A percentile compares a stretch with the other conserved stretches of the same genome.
phyloP scores from a whole-genome alignment of 2,113 vertebrate species.

The Tenebrosternarchus preto region DNA sequence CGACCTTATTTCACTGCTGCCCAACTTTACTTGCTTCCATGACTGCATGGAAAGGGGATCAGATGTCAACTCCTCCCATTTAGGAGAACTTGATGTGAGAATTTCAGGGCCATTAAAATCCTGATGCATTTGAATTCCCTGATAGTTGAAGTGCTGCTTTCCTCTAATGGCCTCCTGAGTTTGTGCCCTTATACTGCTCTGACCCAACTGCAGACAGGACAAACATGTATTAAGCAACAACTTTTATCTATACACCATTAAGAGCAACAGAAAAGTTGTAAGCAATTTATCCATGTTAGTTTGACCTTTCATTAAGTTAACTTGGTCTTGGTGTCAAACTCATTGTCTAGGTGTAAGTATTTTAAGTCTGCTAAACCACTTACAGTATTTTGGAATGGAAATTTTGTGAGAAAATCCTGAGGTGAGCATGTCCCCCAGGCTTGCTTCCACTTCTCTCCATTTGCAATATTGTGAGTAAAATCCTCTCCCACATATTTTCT shows the following conservation, averaged over 20 bases:
- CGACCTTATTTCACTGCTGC: conserved; percentile 26
- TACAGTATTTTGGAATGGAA: conserved; percentile 25
- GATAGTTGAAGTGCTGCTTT: neutral
- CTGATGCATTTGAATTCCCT: conserved; percentile 4
- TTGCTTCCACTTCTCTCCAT: neutral
- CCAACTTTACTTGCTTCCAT: conserved; percentile 41
- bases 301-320: too few species aligned
- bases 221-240: neutral
- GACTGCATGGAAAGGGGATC: conserved; percentile 26
- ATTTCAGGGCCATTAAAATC: neutral
- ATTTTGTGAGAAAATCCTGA: conserved; percentile 8
- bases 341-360: too few species aligned
- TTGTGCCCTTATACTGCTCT: neutral
- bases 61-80: conserved; percentile 6
- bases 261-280: neutral
- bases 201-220: conserved; percentile 32
- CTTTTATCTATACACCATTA: neutral
- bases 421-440: neutral
- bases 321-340: too few species aligned
- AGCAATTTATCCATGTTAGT: neutral
- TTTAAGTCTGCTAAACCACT: neutral
- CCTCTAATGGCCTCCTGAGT: conserved; percentile 5
- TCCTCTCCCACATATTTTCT: neutral
- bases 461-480: neutral
- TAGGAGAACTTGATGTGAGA: conserved; percentile 39